These are phyloP conservation scores for Argya squamiceps DNA, from an alignment of 2,797 vertebrate genomes.

Conservation along the genomic window DNA sequence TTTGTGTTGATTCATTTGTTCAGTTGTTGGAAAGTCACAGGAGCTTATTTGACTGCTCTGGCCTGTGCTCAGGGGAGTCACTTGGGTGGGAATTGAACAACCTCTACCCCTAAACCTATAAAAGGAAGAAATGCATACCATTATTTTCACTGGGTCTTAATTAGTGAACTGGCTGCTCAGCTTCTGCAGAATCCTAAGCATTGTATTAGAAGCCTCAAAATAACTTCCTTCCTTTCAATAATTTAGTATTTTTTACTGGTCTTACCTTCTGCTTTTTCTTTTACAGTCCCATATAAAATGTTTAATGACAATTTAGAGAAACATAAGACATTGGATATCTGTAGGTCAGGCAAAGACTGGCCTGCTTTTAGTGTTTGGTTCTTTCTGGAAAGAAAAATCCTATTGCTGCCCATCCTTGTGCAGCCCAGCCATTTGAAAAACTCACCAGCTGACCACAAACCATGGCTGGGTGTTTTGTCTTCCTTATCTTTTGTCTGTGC, in stretches of 20 bases:
- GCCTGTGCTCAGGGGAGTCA: background rate
- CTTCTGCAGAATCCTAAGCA: background rate
- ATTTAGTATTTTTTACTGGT: background rate
- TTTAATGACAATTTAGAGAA: background rate
- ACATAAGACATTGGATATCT: background rate
- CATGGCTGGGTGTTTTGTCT: background rate
- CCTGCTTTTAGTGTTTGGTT: background rate
- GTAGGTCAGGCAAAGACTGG: background rate
- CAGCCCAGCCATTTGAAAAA: background rate
- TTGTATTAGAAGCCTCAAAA: background rate
- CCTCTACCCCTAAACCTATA: background rate
- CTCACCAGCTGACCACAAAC: background rate
- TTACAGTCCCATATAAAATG: background rate
- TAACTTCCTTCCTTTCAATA: background rate
- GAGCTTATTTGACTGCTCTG: background rate
- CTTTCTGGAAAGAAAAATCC: background rate
- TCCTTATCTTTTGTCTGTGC: conserved; percentile 3
- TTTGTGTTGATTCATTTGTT: background rate
- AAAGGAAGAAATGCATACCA: background rate
- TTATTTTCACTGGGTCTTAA: background rate
- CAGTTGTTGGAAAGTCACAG: background rate
- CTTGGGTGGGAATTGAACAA: background rate
- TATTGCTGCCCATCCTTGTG: background rate
- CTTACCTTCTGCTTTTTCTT: background rate
- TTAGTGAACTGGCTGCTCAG: background rate